phyloP scores from a whole-genome alignment of 2,797 vertebrate genomes.

The Hemibagrus guttatus region DNA sequence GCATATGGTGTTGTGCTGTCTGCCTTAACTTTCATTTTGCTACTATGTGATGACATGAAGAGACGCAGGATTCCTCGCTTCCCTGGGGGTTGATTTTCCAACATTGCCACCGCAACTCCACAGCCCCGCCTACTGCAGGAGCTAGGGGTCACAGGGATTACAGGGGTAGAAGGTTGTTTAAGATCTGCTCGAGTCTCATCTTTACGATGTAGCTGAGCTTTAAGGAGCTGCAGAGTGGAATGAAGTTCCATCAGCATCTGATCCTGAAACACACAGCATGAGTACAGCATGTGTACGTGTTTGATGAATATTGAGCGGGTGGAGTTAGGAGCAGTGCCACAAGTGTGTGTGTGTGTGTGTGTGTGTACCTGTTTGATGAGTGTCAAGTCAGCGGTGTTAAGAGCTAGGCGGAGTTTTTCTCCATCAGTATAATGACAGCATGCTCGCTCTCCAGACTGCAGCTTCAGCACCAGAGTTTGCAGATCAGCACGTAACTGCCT shows the following conservation, averaged over 20 bases:
- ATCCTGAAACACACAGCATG: conserved; percentile 74
- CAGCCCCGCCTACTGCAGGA: conserved; percentile 84
- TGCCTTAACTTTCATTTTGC: conserved; percentile 28
- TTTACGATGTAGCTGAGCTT: conserved; percentile 88
- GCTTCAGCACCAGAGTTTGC: conserved; percentile 78
- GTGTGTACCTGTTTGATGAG: conserved; percentile 85
- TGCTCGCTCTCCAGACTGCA: conserved; percentile 90
- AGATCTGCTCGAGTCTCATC: conserved; percentile 81
- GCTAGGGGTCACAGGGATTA: conserved; percentile 42
- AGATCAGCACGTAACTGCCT: conserved; percentile 84
- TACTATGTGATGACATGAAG: conserved; percentile 59
- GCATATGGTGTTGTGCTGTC: conserved; percentile 72
- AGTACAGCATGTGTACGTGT: conserved; percentile 19
- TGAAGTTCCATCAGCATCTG: conserved; percentile 93
- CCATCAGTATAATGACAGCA: conserved; percentile 93
- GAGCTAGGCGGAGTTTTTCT: conserved; percentile 82
- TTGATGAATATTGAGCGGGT: neutral
- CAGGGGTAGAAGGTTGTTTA: conserved; percentile 62
- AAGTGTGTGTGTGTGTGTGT: conserved; percentile 41
- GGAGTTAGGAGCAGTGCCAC: neutral
- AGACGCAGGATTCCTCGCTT: conserved; percentile 78
- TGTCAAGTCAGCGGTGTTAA: conserved; percentile 82
- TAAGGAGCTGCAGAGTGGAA: conserved; percentile 88
- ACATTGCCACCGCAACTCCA: conserved; percentile 59
- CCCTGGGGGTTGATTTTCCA: conserved; percentile 84